These are phyloP conservation scores for Pyrocoelia pectoralis DNA, from an alignment of 2,888 invertebrate genomes.

Conservation along the genomic window DNA sequence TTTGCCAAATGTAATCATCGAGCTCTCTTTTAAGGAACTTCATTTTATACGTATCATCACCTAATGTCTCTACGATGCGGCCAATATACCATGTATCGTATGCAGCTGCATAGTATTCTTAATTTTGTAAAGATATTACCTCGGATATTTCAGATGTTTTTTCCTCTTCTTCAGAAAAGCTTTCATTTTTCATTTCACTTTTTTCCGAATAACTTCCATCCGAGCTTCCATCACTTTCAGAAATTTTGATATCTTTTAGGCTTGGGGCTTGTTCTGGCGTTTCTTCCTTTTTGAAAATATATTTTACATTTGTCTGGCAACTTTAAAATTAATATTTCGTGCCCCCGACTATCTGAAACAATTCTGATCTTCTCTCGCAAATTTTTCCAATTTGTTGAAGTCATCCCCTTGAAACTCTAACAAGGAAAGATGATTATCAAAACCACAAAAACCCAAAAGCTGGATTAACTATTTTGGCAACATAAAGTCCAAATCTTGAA, in stretches of 20 bases:
- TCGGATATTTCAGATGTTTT: too few species aligned
- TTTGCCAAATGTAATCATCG: too few species aligned
- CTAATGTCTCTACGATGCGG: too few species aligned
- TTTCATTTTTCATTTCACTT: too few species aligned
- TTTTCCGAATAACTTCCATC: too few species aligned
- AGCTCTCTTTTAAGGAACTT: too few species aligned
- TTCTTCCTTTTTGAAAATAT: slow-evolving; percentile 2
- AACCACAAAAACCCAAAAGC: slow-evolving; percentile 2
- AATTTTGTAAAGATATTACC: too few species aligned
- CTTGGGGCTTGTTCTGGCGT: neutral
- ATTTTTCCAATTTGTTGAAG: neutral
- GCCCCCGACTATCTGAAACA: neutral
- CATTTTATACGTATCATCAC: too few species aligned
- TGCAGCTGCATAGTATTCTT: too few species aligned
- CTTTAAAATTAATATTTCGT: slow-evolving; percentile 4
- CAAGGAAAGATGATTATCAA: neutral
- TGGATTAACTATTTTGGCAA: neutral
- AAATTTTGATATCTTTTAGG: neutral
- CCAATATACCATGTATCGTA: too few species aligned
- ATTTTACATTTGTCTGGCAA: neutral
- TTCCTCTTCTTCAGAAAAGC: too few species aligned
- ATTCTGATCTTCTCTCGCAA: neutral
- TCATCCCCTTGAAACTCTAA: neutral
- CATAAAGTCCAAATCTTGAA: too few species aligned
- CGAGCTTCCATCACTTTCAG: neutral